A percentile compares a stretch with the other conserved stretches of the same genome.
These are phyloP conservation scores for Engraulis encrasicolus DNA, from an alignment of 2,113 vertebrate genomes.

Conservation along the genomic window DNA sequence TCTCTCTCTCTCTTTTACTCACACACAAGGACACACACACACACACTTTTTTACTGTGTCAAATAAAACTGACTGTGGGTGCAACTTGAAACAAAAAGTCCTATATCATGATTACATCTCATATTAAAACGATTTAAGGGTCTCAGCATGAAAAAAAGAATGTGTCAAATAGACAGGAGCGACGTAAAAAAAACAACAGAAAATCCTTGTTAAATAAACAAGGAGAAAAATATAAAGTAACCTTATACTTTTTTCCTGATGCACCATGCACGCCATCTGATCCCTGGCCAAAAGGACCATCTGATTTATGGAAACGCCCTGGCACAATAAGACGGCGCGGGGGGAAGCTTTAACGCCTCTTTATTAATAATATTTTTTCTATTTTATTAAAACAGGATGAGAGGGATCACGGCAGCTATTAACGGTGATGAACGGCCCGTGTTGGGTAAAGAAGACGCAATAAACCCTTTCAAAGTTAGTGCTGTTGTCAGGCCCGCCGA, in stretches of 20 bases:
- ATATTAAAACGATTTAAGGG: conserved; percentile 33
- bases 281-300: conserved; percentile 67
- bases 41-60: conserved; percentile 7
- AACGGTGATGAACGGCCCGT: conserved; percentile 75
- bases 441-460: conserved; percentile 80
- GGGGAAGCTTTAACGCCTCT: conserved; percentile 73
- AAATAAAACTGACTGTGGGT: conserved; percentile 23
- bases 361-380: conserved; percentile 79
- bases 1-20: too few relatives aligned
- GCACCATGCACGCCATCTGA: conserved; percentile 69
- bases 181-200: neutral
- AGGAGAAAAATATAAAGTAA: conserved; percentile 57
- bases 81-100: neutral
- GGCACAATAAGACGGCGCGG: too few relatives aligned
- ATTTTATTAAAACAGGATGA: conserved; percentile 81
- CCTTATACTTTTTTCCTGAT: conserved; percentile 56
- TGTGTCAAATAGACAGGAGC: neutral
- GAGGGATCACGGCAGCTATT: conserved; percentile 78
- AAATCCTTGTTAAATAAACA: conserved; percentile 63
- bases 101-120: neutral
- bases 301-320: conserved; percentile 69
- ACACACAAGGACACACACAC: too few relatives aligned
- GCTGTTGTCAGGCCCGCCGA: conserved; percentile 69
- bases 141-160: neutral
- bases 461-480: conserved; percentile 80